phyloP scores from a whole-genome alignment of 2,888 invertebrate species.

The Acrobasis suavella region DNA sequence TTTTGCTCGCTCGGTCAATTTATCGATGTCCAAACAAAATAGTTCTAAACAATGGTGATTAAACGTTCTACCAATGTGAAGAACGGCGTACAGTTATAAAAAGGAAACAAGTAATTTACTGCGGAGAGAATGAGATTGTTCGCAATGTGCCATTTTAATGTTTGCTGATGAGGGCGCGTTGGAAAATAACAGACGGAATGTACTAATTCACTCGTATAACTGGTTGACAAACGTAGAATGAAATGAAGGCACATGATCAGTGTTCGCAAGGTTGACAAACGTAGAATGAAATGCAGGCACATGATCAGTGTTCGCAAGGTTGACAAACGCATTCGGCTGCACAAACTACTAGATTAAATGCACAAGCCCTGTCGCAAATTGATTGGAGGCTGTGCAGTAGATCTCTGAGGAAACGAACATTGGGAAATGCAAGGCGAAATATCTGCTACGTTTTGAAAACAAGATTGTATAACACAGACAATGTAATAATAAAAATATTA shows the following conservation, averaged over 20 bases:
- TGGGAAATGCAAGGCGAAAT: too few relatives aligned
- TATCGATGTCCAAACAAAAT: too few relatives aligned
- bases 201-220: too few relatives aligned
- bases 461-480: too few relatives aligned
- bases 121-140: background rate
- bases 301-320: constrained; percentile 2
- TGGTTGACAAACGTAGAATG: too few relatives aligned
- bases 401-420: background rate
- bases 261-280: too few relatives aligned
- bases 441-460: too few relatives aligned
- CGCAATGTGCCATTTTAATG: background rate
- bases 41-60: too few relatives aligned
- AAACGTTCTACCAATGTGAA: background rate
- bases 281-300: too few relatives aligned
- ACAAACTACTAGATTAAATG: constrained; percentile 52
- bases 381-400: constrained; percentile 33
- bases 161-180: background rate
- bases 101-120: background rate
- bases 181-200: background rate
- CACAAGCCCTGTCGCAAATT: constrained; percentile 44
- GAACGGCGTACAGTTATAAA: background rate
- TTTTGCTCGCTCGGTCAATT: too few relatives aligned
- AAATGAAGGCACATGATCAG: too few relatives aligned
- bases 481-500: too few relatives aligned
- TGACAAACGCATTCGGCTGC: constrained; percentile 53